Evolutionary conservation across 2,888 invertebrate genomes (phyloP).

Genomic region (Cosmopolites sordidus): DNA sequence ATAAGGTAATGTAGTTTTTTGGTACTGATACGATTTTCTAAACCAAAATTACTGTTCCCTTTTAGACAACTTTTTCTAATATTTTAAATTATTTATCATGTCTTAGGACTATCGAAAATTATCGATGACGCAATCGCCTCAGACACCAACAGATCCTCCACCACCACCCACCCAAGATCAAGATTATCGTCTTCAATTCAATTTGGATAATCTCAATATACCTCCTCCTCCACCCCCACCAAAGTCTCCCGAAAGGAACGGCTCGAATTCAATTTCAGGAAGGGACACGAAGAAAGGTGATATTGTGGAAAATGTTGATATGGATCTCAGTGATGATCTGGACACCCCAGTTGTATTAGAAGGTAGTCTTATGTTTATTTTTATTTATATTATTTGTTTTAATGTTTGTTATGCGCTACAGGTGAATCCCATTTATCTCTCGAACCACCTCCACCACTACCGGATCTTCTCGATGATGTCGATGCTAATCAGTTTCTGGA

Average conservation of each 20-base stretch:
- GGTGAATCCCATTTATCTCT: conserved; percentile 24
- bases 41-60: conserved; percentile 1
- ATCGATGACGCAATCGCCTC: background rate
- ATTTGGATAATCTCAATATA: conserved; percentile 41
- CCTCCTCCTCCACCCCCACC: conserved; percentile 53
- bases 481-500: conserved; percentile 45
- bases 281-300: conserved; percentile 47
- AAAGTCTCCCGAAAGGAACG: conserved; percentile 23
- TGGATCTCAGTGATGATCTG: conserved; percentile 78
- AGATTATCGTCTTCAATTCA: conserved; percentile 43
- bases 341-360: conserved; percentile 15
- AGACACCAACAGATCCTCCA: conserved; percentile 5
- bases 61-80: conserved; percentile 5
- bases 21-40: too few species aligned
- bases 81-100: conserved; percentile 1
- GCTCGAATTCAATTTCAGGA: conserved; percentile 7
- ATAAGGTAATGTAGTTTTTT: too few species aligned
- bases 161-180: conserved; percentile 34
- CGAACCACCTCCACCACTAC: conserved; percentile 46
- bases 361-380: background rate
- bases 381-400: background rate
- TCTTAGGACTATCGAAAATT: conserved; percentile 37
- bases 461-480: conserved; percentile 44
- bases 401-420: background rate
- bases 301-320: conserved; percentile 77